Base-by-base conservation (phyloP, 2,888 invertebrate genomes). In the Ophioninae sp. region DNA sequence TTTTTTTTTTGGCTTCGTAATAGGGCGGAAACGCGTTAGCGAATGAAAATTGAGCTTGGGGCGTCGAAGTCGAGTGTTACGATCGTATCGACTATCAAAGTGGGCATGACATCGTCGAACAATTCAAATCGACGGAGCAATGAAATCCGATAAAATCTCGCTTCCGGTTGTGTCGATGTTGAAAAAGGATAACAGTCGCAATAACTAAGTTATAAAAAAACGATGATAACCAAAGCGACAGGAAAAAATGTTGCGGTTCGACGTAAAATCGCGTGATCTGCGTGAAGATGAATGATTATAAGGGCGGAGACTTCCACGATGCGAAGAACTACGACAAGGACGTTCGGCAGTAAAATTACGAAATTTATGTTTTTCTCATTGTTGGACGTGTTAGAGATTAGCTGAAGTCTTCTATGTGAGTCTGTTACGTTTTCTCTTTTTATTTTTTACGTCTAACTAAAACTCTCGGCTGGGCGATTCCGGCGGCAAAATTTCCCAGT, bases 311-410 rank as follows among this genome's bases (percentile, higher is more conserved):
- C 80, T 82, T 76, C 80, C 80, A 82, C 74, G 64, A 74, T 50
- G 72, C 75, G 69, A 75, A 68, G 77, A 79, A 56, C 81, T 39
- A 65, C 44, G n/a, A 30, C 13, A 61, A 56, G 72, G 30, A 23
- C 50, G 69, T 20, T 81, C n/a, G 88, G 88, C 86, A 75, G 86
- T 89, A 86, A 84, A 83, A 89, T 87, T 85, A 85, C 80, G 87
- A 89, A 88, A 87, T 89, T 90, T 59, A 21, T 87, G 83, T 86
- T 86, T 89, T 89, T 89, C 85, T 90, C 87, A 85, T 90, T 90
- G 89, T 90, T 89, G 88, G 87, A 89, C 89, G 88, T 88, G 79
- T 89, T 88, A 87, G 84, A 68, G 81, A 82, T 89, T 88, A 89
- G 88, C 67, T 85, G 88, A 86, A 87, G 86, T 87, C 69, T 79